A percentile compares a stretch with the other conserved stretches of the same genome.
Conservation (phyloP, 1,140 invertebrate species). For the Dinoponera quadriceps region DNA sequence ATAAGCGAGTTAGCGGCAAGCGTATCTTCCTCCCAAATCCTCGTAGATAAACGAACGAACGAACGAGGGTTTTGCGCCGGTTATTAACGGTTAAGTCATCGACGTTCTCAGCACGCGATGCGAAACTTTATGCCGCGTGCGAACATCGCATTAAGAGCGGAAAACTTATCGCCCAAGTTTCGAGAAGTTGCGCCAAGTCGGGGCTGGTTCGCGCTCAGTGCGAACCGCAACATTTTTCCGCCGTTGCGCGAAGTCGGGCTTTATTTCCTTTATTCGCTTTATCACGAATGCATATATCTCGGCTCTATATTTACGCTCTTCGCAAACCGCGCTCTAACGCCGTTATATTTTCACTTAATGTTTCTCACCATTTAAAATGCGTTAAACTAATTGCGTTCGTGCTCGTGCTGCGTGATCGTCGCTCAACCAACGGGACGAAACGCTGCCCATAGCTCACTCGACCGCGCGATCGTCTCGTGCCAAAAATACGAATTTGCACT, state of each 20-base stretch:
- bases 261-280: constrained; percentile 17
- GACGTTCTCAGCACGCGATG: not conserved
- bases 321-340: not conserved
- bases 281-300: not conserved
- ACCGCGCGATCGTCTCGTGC: not conserved
- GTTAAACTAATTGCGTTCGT: constrained; percentile 38
- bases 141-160: constrained; percentile 38
- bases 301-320: not conserved
- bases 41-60: not conserved
- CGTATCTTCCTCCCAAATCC: not conserved
- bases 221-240: constrained; percentile 27
- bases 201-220: no score
- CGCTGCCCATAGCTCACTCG: constrained; percentile 2
- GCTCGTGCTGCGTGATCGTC: not conserved
- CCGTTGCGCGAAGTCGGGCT: not conserved
- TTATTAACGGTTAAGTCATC: constrained; percentile 5
- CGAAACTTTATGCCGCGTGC: constrained; percentile 13
- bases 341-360: constrained; percentile 20
- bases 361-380: constrained; percentile 15
- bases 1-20: not conserved
- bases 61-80: not conserved
- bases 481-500: constrained; percentile 13
- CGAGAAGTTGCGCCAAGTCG: not conserved
- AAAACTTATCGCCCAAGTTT: constrained; percentile 37
- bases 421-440: not conserved